phyloP scores from a whole-genome alignment of 2,888 invertebrate species.

The Apodemia duryi region DNA sequence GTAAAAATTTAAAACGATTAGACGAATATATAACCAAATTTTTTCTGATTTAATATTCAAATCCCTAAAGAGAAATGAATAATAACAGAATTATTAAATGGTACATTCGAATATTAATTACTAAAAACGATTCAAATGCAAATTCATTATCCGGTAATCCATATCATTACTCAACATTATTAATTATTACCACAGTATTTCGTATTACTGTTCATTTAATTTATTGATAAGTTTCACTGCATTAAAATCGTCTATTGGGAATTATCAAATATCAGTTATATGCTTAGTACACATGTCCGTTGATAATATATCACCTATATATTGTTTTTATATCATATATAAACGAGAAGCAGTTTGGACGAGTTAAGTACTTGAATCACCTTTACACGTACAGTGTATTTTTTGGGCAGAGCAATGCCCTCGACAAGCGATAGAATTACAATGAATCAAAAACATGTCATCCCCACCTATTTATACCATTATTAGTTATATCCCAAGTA shows the following conservation, averaged over 20 bases:
- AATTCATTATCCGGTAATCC: background rate
- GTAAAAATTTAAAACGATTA: background rate
- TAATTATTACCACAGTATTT: slow-evolving; percentile 3
- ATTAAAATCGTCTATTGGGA: slow-evolving; percentile 1
- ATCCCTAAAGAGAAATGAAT: background rate
- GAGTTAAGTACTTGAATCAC: too few relatives aligned
- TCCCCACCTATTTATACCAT: too few relatives aligned
- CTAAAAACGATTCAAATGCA: slow-evolving; percentile 4
- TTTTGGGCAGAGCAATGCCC: too few relatives aligned
- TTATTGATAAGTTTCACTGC: background rate
- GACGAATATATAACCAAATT: background rate
- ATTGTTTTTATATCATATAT: too few relatives aligned
- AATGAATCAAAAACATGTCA: too few relatives aligned
- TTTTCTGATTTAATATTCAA: background rate
- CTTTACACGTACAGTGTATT: too few relatives aligned
- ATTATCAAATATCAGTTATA: background rate
- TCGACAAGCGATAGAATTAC: too few relatives aligned
- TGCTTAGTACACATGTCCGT: background rate
- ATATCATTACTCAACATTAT: slow-evolving; percentile 4
- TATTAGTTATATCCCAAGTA: too few relatives aligned
- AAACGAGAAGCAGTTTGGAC: too few relatives aligned
- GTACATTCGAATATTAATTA: background rate
- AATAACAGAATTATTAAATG: background rate
- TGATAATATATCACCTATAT: too few relatives aligned
- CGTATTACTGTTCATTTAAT: background rate